phyloP scores from a whole-genome alignment of 2,113 vertebrate species.

The Nematolebias whitei region DNA sequence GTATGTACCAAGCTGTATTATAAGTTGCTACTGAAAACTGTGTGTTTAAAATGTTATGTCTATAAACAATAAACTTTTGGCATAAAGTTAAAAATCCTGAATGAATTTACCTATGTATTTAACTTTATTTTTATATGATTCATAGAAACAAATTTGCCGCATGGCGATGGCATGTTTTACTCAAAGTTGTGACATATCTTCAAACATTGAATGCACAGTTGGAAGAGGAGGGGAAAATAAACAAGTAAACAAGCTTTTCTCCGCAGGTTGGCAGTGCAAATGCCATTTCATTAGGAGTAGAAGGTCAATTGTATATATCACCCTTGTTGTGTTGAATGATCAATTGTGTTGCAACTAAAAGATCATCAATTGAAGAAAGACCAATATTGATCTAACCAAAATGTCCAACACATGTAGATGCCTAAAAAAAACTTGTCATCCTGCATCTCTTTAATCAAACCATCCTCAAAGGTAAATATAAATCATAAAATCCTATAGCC shows the following conservation, averaged over 20 bases:
- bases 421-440: conserved; percentile 15
- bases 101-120: no score
- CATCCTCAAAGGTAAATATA: conserved; percentile 26
- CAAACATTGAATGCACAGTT: conserved; percentile 1
- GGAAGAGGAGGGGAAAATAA: conserved; percentile 22
- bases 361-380: conserved; percentile 67
- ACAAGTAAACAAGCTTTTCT: conserved; percentile 43
- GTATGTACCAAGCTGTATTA: no score
- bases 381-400: conserved; percentile 56
- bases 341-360: conserved; percentile 67
- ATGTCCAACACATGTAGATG: conserved; percentile 2
- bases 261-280: conserved; percentile 53
- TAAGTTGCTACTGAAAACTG: no score
- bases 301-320: conserved; percentile 79
- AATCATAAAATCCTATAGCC: no score
- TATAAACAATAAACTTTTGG: no score
- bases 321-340: conserved; percentile 72
- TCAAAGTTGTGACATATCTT: conserved; percentile 7
- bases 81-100: no score
- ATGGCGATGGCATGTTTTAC: conserved; percentile 3
- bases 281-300: conserved; percentile 69
- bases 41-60: not conserved
- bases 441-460: conserved; percentile 36
- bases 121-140: no score
- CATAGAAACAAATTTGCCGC: not conserved